Base-by-base conservation (phyloP, 2,888 invertebrate species). In the Rhabditoides inermis region DNA sequence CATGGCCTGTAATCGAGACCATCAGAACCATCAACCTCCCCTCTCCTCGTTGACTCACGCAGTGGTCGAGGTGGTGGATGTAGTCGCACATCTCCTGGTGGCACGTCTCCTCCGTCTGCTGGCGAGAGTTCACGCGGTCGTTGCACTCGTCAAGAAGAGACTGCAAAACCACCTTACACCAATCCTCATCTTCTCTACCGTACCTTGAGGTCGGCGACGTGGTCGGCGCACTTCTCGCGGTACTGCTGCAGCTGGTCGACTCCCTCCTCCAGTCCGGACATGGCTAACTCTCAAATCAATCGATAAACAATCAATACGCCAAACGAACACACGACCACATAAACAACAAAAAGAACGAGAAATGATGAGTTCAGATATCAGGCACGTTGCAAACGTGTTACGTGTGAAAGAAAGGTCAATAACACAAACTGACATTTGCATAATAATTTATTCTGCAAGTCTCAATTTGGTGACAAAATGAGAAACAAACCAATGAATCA, bases 31-130 rank as follows among this genome's bases (percentile, higher is more conserved):
- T 35, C 7, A 3, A 22, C 3, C 27, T 47, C 4, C 6, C 27
- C 27, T 32, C 6, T 25, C 6, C 4, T 5, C n/a, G n/a, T n/a
- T n/a, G 23, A 51, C 59, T 39, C 44, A 63, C 92, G 76, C 95
- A 95, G 75, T 90, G 87, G 79, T 95, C 95, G 15, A 94, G 83
- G 65, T 88, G 87, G 75, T 88, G 86, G 28, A 94, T 79, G 74
- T 87, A 89, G 80, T 95, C 94, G 65, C 88, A 83, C 27, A 95
- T 82, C 79, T 95, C 95, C 78, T 95, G 90, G 45, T 84, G 81
- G 76, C 95, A 95, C 3, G 85, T 88, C 80, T 95, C 95, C 0
- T 86, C 81, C 1, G 95, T 95, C 66, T 86, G 83, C n/a, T 84
- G 82, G 60, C 85, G 83, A 47, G 88, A 86, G 76, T 84, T 86